Evolutionary conservation across 2,797 vertebrate species (phyloP).

Genomic region (Takifugu rubripes): DNA sequence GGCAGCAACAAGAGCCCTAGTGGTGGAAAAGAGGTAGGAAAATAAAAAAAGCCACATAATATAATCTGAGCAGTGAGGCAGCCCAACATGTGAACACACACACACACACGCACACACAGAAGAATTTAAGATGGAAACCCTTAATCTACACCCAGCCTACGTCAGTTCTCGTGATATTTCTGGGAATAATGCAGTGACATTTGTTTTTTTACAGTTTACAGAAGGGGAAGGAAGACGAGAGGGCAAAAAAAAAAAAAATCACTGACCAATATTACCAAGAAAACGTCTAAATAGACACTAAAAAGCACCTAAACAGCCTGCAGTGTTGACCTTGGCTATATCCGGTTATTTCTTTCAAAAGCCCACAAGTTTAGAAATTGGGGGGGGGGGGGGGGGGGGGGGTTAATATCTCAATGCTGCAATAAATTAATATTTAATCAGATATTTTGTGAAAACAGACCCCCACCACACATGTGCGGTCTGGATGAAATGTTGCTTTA

Average conservation of each 20-base stretch:
- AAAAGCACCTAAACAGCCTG: conserved; percentile 16
- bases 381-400: background rate
- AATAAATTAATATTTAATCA: conserved; percentile 34
- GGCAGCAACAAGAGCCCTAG: conserved; percentile 46
- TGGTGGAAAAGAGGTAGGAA: conserved; percentile 45
- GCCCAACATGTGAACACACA: conserved; percentile 39
- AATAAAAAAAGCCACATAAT: conserved; percentile 66
- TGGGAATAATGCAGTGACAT: conserved; percentile 45
- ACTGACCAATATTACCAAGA: conserved; percentile 26
- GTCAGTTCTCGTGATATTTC: conserved; percentile 63
- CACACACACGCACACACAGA: conserved; percentile 19
- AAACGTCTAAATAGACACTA: conserved; percentile 37
- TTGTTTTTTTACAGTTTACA: conserved; percentile 35
- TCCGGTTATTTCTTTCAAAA: conserved; percentile 53
- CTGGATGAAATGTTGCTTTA: conserved; percentile 29
- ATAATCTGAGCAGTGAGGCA: conserved; percentile 57
- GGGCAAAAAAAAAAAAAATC: background rate
- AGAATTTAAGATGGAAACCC: conserved; percentile 69
- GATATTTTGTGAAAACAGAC: conserved; percentile 21
- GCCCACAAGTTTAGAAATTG: conserved; percentile 39
- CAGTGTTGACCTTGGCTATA: conserved; percentile 64
- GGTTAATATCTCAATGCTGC: conserved; percentile 10
- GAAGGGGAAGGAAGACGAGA: conserved; percentile 11
- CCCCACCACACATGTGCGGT: conserved; percentile 19
- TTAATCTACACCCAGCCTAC: conserved; percentile 56